These are phyloP conservation scores for Drosophila cardini DNA, from an alignment of 1,140 invertebrate genomes.

Conservation along the genomic window DNA sequence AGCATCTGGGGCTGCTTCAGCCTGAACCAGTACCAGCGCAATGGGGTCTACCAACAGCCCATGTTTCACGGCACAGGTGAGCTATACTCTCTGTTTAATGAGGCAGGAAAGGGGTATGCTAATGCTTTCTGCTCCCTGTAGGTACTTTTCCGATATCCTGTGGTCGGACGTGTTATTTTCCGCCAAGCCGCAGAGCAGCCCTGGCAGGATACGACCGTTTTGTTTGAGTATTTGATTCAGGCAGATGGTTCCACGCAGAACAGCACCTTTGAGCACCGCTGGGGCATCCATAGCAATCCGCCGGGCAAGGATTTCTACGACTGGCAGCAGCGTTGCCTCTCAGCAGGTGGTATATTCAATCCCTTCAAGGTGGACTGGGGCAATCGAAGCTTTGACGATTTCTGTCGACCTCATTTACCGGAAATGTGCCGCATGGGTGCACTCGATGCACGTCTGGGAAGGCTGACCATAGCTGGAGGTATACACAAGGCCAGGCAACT, in stretches of 20 bases:
- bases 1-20: constrained; percentile 89
- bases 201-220: constrained; percentile 92
- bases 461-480: constrained; percentile 90
- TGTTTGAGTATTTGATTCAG: constrained; percentile 92
- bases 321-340: constrained; percentile 93
- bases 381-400: constrained; percentile 85
- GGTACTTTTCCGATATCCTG: constrained; percentile 92
- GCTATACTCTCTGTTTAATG: not conserved
- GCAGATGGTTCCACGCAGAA: constrained; percentile 93
- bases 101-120: not conserved
- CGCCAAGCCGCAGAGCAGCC: constrained; percentile 92
- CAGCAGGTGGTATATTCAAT: constrained; percentile 92
- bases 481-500: constrained; percentile 87
- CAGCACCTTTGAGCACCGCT: constrained; percentile 91
- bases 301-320: constrained; percentile 95
- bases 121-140: not conserved
- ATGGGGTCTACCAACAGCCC: constrained; percentile 89
- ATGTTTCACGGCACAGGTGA: constrained; percentile 89
- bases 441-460: constrained; percentile 89
- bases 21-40: constrained; percentile 87
- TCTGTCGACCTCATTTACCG: constrained; percentile 86
- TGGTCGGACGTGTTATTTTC: constrained; percentile 94
- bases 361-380: constrained; percentile 89
- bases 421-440: constrained; percentile 89
- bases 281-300: constrained; percentile 87